These are phyloP conservation scores for Calosoma granatense DNA, from an alignment of 1,140 invertebrate genomes.

Conservation along the genomic window DNA sequence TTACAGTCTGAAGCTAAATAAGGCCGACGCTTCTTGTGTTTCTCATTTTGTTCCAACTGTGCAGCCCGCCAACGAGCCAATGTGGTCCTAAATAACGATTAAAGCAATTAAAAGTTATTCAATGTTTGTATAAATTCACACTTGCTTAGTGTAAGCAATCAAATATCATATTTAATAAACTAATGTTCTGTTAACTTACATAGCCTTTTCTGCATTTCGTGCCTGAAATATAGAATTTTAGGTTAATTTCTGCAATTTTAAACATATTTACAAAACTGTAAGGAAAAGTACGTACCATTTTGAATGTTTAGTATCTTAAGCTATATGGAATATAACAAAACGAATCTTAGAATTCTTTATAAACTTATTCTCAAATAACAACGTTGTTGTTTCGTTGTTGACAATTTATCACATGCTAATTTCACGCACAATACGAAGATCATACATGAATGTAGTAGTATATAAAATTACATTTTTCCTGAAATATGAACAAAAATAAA, in stretches of 20 bases:
- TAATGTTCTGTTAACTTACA: too few species aligned
- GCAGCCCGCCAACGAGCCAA: constrained; percentile 90
- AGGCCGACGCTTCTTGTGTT: constrained; percentile 73
- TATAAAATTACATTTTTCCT: too few species aligned
- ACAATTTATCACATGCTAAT: too few species aligned
- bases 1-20: constrained; percentile 90
- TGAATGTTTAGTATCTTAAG: too few species aligned
- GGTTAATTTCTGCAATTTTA: constrained; percentile 9
- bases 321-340: too few species aligned
- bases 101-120: not conserved
- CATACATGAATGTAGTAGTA: too few species aligned
- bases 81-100: constrained; percentile 78
- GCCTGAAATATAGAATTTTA: constrained; percentile 41
- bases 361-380: too few species aligned
- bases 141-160: constrained; percentile 13
- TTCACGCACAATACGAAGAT: too few species aligned
- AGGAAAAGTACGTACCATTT: constrained; percentile 13
- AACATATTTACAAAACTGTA: not conserved
- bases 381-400: too few species aligned
- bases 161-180: constrained; percentile 25
- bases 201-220: constrained; percentile 74
- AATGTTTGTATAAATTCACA: not conserved
- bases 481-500: too few species aligned
- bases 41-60: constrained; percentile 74
- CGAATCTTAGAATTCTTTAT: too few species aligned